phyloP scores from a whole-genome alignment of 2,797 vertebrate genomes.

The Danionella dracula region DNA sequence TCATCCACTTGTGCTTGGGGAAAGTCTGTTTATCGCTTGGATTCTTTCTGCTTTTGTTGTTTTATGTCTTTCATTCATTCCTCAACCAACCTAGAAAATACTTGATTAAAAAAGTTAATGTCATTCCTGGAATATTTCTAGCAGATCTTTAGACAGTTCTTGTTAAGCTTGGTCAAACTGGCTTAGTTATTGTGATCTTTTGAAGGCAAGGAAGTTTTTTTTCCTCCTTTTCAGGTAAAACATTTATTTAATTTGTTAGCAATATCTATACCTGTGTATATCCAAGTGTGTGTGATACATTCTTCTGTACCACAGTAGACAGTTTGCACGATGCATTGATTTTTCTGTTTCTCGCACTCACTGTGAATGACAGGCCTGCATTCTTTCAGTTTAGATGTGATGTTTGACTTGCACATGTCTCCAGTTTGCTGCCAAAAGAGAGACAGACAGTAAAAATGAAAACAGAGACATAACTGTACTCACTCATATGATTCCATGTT shows the following conservation, averaged over 20 bases:
- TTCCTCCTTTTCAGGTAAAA: too few relatives aligned
- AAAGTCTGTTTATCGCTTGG: conserved; percentile 54
- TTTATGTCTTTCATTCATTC: conserved; percentile 33
- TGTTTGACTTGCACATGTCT: conserved; percentile 50
- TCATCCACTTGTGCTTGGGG: conserved; percentile 49
- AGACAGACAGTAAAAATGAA: conserved; percentile 1
- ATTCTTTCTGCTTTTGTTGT: conserved; percentile 56
- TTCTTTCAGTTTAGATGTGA: conserved; percentile 51
- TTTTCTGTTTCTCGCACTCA: not conserved
- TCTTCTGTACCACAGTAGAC: not conserved
- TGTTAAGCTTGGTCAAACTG: conserved; percentile 67
- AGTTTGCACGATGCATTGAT: not conserved
- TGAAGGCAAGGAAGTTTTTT: not conserved
- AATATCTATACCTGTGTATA: too few relatives aligned
- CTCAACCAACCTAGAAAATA: too few relatives aligned
- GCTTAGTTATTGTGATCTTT: too few relatives aligned
- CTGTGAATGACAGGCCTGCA: conserved; percentile 44
- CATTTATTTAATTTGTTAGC: too few relatives aligned
- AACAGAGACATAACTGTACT: not conserved
- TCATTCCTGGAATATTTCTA: conserved; percentile 72
- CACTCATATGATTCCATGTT: not conserved
- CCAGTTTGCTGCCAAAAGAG: conserved; percentile 41
- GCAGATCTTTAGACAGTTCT: conserved; percentile 66
- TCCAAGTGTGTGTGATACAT: not conserved
- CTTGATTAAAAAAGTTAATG: too few relatives aligned